Evolutionary conservation across 2,797 vertebrate species (phyloP).

Genomic region (Hafferia zeledoni): DNA sequence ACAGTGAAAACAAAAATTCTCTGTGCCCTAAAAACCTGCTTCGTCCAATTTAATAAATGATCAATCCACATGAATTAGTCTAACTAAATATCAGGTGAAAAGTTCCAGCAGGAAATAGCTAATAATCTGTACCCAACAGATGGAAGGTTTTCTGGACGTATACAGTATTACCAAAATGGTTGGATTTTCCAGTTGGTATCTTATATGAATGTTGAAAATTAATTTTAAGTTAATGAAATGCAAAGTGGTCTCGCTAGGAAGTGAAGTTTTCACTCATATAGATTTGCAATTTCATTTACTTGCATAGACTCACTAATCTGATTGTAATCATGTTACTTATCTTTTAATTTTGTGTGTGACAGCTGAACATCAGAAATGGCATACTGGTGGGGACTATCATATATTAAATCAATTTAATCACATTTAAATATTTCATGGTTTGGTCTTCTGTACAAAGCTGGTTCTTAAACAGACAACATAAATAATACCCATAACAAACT

Average conservation of each 20-base stretch:
- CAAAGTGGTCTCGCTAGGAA: slow-evolving; percentile 67
- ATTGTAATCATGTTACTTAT: slow-evolving; percentile 76
- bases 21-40: neutral
- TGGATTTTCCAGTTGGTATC: slow-evolving; percentile 19
- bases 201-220: slow-evolving; percentile 50
- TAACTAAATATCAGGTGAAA: neutral
- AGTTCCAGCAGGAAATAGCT: neutral
- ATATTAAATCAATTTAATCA: slow-evolving; percentile 69
- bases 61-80: neutral
- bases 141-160: neutral
- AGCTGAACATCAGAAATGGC: slow-evolving; percentile 68
- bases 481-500: neutral
- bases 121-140: neutral
- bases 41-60: neutral
- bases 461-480: neutral
- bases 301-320: slow-evolving; percentile 69
- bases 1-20: neutral
- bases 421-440: slow-evolving; percentile 60
- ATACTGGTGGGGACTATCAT: slow-evolving; percentile 59
- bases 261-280: slow-evolving; percentile 42
- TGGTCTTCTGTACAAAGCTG: neutral
- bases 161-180: neutral
- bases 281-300: slow-evolving; percentile 69
- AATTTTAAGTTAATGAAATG: slow-evolving; percentile 72
- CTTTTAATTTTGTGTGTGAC: slow-evolving; percentile 73